phyloP scores from a whole-genome alignment of 2,888 invertebrate species.

The Dynastes tityus region DNA sequence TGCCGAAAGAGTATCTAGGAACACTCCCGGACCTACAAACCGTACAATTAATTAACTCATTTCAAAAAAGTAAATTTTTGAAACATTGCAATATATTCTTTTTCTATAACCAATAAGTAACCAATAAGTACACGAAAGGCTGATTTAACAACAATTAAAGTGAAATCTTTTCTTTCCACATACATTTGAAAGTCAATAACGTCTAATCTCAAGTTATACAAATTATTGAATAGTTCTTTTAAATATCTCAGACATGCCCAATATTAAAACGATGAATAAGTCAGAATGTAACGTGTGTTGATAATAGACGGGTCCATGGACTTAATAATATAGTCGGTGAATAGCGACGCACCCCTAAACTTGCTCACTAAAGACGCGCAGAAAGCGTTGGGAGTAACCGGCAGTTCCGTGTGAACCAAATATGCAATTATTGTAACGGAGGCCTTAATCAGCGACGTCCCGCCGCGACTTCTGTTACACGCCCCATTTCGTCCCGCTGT shows the following conservation, averaged over 20 bases:
- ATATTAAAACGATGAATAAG: conserved; percentile 26
- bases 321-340: conserved; percentile 56
- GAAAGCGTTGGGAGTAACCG: conserved; percentile 61
- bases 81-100: too few species aligned
- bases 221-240: not conserved
- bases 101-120: too few species aligned
- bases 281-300: conserved; percentile 53
- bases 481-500: conserved; percentile 62
- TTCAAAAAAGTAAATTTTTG: too few species aligned
- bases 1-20: too few species aligned
- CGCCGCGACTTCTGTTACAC: conserved; percentile 55
- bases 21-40: too few species aligned
- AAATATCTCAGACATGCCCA: not conserved
- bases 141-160: too few species aligned
- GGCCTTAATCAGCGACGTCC: conserved; percentile 65
- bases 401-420: conserved; percentile 67
- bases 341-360: conserved; percentile 66
- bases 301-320: conserved; percentile 58
- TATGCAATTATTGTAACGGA: conserved; percentile 69
- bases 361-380: conserved; percentile 59
- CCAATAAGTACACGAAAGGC: too few species aligned
- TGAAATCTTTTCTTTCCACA: too few species aligned
- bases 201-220: not conserved
- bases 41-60: too few species aligned
- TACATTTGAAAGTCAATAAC: not conserved